Evolutionary conservation across 2,113 vertebrate genomes (phyloP).

Genomic region (Pomatostomus ruficeps): DNA sequence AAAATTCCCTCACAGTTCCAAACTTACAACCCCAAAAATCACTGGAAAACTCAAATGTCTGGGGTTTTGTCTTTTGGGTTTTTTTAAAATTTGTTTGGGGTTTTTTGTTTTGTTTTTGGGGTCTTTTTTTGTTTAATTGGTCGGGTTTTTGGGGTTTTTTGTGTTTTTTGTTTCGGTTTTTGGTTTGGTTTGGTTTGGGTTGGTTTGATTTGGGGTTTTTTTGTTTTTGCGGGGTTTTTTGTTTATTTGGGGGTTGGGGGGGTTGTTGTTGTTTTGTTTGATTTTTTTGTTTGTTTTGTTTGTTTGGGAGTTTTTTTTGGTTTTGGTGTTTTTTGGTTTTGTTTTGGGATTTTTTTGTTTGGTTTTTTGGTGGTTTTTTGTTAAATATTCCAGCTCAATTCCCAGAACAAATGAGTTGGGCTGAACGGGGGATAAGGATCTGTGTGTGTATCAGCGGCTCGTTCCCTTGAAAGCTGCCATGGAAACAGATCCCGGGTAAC

Average conservation of each 20-base stretch:
- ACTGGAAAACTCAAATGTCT: background rate
- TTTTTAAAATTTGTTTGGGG: too few relatives aligned
- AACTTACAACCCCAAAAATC: background rate
- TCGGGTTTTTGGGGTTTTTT: background rate
- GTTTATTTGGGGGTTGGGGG: too few relatives aligned
- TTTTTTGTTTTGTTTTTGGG: background rate
- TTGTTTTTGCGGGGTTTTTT: background rate
- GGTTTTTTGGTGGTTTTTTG: too few relatives aligned
- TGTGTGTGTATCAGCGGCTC: background rate
- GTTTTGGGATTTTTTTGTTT: background rate
- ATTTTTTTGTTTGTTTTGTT: too few relatives aligned
- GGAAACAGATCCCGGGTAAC: constrained; percentile 21
- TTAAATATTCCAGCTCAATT: background rate
- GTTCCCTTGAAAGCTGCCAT: background rate
- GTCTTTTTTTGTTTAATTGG: background rate
- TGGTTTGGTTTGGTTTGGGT: too few relatives aligned
- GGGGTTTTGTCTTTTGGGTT: too few relatives aligned
- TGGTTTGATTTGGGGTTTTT: background rate
- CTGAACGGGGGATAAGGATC: constrained; percentile 4
- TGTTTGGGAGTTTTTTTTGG: too few relatives aligned
- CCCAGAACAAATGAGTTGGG: constrained; percentile 22
- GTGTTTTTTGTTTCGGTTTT: too few relatives aligned
- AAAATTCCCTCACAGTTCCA: background rate
- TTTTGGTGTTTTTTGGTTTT: too few relatives aligned
- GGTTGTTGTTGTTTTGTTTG: too few relatives aligned